phyloP scores from a whole-genome alignment of 2,888 invertebrate species.

The Anthophora plumipes region DNA sequence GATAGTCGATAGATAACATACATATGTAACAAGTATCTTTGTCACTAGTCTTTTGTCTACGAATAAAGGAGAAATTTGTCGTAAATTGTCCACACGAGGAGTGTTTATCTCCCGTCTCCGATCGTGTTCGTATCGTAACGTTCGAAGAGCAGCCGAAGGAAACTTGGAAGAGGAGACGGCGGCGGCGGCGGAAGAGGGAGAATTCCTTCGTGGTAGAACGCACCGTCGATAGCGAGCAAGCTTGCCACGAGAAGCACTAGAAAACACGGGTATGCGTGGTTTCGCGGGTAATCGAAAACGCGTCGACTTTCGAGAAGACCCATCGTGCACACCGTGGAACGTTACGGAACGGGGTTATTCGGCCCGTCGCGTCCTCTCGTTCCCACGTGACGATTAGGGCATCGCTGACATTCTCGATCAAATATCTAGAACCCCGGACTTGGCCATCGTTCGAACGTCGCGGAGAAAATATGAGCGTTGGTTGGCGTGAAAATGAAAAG shows the following conservation, averaged over 20 bases:
- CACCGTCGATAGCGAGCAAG: constrained; percentile 20
- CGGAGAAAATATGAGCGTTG: neutral
- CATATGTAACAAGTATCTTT: neutral
- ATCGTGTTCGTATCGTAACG: no score
- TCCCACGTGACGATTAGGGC: constrained; percentile 51
- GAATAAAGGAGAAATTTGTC: constrained; percentile 42
- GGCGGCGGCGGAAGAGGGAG: constrained; percentile 1
- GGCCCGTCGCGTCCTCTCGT: constrained; percentile 21
- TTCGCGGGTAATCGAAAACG: constrained; percentile 77
- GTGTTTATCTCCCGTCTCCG: neutral
- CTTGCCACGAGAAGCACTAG: constrained; percentile 68
- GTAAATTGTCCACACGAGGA: no score
- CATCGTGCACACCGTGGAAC: constrained; percentile 54
- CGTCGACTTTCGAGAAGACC: constrained; percentile 68
- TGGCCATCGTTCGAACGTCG: neutral
- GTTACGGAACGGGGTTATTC: neutral
- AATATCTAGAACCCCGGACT: no score
- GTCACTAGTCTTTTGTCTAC: constrained; percentile 13
- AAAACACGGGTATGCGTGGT: constrained; percentile 73
- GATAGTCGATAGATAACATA: neutral
- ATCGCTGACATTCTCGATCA: neutral
- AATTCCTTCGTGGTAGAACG: constrained; percentile 24
- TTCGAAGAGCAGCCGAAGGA: no score
- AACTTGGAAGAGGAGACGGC: neutral
- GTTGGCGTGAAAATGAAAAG: neutral